These are phyloP conservation scores for Polydrusus cervinus DNA, from an alignment of 2,888 invertebrate genomes.

Conservation along the genomic window DNA sequence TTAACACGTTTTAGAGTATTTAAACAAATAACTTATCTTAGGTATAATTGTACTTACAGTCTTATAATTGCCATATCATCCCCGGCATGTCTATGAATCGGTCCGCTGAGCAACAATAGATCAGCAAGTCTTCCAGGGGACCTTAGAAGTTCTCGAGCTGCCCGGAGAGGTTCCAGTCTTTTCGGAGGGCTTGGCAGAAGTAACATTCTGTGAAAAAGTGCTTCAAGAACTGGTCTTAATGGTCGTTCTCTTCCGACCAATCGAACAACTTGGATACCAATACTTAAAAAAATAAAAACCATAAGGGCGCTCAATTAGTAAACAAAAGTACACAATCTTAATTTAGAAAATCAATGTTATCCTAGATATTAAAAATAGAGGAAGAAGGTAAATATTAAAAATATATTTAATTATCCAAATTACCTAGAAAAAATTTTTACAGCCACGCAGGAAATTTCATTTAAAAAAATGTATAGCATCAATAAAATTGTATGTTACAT, in stretches of 20 bases:
- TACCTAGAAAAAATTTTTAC: too few relatives aligned
- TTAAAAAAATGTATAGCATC: too few relatives aligned
- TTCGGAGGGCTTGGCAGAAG: constrained; percentile 90
- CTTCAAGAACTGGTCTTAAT: constrained; percentile 93
- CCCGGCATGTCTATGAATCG: constrained; percentile 78
- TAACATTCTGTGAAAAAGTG: constrained; percentile 93
- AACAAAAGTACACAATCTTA: too few relatives aligned
- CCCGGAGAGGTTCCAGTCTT: constrained; percentile 88
- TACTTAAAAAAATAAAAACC: constrained; percentile 74
- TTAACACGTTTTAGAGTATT: too few relatives aligned
- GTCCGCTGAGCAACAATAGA: constrained; percentile 75
- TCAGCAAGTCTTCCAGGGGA: constrained; percentile 88
- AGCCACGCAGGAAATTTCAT: too few relatives aligned
- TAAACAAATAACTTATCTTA: too few relatives aligned
- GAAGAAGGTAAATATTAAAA: too few relatives aligned
- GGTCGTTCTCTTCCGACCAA: constrained; percentile 90
- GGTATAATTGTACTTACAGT: constrained; percentile 74
- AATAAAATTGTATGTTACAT: too few relatives aligned
- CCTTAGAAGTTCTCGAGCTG: constrained; percentile 85
- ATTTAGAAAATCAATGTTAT: too few relatives aligned
- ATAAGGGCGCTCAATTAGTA: too few relatives aligned
- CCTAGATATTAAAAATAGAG: too few relatives aligned
- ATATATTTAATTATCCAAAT: too few relatives aligned
- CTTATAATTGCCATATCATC: constrained; percentile 89
- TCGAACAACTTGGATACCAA: constrained; percentile 90